Conservation (phyloP, 2,797 vertebrate species). For the Microctenopoma steveboyesi region DNA sequence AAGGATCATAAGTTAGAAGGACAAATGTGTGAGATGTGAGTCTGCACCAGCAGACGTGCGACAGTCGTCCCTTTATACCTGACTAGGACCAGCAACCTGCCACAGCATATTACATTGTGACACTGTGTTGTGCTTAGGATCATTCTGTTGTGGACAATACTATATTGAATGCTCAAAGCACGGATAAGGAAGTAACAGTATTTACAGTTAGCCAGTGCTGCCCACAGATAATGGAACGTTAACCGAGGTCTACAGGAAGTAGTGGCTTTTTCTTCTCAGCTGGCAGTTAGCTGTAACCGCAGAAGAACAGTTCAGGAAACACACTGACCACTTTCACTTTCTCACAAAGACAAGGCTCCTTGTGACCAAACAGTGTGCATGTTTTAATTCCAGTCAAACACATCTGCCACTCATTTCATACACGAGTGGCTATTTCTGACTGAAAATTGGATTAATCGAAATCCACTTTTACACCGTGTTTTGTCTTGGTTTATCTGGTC, state of each 20-base stretch:
- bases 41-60: neutral
- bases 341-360: slow-evolving; percentile 37
- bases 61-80: neutral
- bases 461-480: slow-evolving; percentile 10
- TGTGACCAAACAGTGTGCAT: neutral
- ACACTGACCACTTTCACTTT: slow-evolving; percentile 26
- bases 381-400: slow-evolving; percentile 1
- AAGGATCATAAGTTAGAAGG: no score
- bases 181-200: no score
- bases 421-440: neutral
- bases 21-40: neutral
- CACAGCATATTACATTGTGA: slow-evolving; percentile 16
- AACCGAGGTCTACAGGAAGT: neutral
- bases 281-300: neutral
- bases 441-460: slow-evolving; percentile 15
- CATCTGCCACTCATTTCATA: slow-evolving; percentile 25
- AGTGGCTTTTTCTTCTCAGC: neutral
- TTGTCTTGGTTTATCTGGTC: slow-evolving; percentile 27
- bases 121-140: neutral
- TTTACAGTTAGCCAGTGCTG: no score
- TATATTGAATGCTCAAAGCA: no score
- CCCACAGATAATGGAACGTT: no score
- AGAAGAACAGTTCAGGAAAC: slow-evolving; percentile 40
- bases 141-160: neutral
- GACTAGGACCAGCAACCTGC: slow-evolving; percentile 7